Conservation (phyloP, 2,113 vertebrate genomes). For the Petrocephalus microphthalmus region DNA sequence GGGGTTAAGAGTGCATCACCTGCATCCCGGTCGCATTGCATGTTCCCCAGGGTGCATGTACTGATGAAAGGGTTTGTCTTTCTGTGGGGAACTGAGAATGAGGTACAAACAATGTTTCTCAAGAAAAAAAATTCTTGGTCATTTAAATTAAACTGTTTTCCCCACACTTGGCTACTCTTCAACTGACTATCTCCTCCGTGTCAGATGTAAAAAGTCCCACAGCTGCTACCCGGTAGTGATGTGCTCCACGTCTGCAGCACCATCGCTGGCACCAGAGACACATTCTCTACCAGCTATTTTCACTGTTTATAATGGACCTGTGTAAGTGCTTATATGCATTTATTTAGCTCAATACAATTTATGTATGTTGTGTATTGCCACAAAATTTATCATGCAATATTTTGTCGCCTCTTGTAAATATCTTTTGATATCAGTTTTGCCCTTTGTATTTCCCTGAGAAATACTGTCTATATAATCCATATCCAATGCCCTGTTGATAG, state of each 20-base stretch:
- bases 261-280: neutral
- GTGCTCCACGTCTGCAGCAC: neutral
- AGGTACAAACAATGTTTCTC: neutral
- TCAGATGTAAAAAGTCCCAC: neutral
- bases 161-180: neutral
- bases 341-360: neutral
- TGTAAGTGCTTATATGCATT: neutral
- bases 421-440: neutral
- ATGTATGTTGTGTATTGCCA: neutral
- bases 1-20: neutral
- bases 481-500: neutral
- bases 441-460: neutral
- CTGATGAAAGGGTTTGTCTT: neutral
- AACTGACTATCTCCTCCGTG: neutral
- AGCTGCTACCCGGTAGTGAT: neutral
- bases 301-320: neutral
- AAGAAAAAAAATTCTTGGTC: neutral
- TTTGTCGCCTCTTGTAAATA: neutral
- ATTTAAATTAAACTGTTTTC: neutral
- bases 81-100: neutral
- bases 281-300: neutral
- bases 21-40: neutral
- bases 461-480: neutral
- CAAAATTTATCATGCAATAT: neutral
- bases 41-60: neutral